Conservation (phyloP, 1,140 invertebrate genomes). For the Acyrthosiphon pisum region DNA sequence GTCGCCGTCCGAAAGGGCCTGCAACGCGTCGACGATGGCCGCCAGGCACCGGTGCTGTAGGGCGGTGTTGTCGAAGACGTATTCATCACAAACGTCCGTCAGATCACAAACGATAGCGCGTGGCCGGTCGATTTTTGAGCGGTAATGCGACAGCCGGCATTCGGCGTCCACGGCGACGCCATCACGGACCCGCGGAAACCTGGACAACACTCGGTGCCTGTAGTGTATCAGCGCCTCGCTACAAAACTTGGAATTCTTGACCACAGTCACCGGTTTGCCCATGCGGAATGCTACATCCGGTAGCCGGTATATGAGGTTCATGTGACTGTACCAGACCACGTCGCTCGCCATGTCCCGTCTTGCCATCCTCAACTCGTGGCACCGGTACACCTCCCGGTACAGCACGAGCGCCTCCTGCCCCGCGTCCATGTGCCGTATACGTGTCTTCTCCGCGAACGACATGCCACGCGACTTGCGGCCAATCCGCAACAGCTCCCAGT, state of each 20-base stretch:
- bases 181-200: neutral
- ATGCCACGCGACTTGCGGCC: neutral
- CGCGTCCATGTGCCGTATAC: neutral
- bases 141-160: neutral
- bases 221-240: neutral
- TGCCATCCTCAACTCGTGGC: neutral
- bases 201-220: neutral
- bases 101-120: neutral
- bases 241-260: constrained; percentile 13
- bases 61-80: neutral
- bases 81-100: neutral
- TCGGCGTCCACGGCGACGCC: neutral
- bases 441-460: constrained; percentile 17
- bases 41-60: neutral
- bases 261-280: neutral
- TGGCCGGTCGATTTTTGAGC: neutral
- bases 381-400: neutral
- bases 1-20: neutral
- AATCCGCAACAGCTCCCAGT: neutral
- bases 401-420: neutral
- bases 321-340: neutral
- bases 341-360: neutral
- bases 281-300: neutral
- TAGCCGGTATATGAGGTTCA: neutral
- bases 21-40: neutral